These are phyloP conservation scores for Thamnophis sirtalis DNA, from an alignment of 2,113 vertebrate species.

Conservation along the genomic window DNA sequence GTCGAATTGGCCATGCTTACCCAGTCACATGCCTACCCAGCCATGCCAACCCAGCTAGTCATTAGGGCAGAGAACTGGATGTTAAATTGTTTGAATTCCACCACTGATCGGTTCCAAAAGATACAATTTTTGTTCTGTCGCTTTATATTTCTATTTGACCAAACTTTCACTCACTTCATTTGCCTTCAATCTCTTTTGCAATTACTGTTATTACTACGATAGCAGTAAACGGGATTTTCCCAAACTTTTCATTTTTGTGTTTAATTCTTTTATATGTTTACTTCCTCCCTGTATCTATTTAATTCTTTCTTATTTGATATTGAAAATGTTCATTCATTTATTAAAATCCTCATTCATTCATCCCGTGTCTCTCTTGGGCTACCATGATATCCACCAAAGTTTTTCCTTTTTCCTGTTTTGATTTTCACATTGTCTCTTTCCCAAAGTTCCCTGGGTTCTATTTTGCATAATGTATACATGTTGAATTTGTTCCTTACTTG, in stretches of 20 bases:
- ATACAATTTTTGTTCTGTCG: too few species aligned
- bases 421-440: neutral
- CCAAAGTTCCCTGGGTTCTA: neutral
- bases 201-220: neutral
- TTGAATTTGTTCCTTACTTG: neutral
- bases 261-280: neutral
- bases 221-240: neutral
- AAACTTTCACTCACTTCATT: neutral
- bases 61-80: too few species aligned
- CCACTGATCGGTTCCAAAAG: neutral
- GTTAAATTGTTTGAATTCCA: too few species aligned
- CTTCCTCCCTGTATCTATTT: neutral
- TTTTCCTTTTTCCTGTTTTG: neutral
- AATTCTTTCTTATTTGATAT: neutral
- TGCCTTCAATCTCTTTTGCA: neutral
- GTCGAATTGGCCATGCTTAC: too few species aligned
- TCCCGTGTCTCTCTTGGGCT: neutral
- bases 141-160: neutral
- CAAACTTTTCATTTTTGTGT: neutral
- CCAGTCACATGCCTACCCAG: too few species aligned
- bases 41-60: too few species aligned
- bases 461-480: neutral
- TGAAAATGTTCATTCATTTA: too few species aligned
- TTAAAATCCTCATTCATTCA: neutral
- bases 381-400: neutral